Base-by-base conservation (phyloP, 2,113 vertebrate species). In the Muscicapa adusta region DNA sequence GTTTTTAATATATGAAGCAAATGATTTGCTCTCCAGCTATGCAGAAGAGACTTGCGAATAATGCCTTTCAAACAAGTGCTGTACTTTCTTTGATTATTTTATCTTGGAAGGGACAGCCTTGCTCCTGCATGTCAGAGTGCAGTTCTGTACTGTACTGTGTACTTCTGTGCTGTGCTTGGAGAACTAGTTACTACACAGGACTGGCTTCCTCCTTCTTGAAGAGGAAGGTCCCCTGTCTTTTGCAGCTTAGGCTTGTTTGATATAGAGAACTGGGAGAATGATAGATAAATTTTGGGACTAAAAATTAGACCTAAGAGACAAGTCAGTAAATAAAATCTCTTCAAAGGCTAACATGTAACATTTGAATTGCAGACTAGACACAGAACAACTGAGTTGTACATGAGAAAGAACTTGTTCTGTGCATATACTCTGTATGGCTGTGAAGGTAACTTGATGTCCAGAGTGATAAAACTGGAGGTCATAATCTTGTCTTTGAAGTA, bases 391-490 rank as follows among this genome's bases (percentile, higher is more conserved):
- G 48, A 62, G 8, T 18, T 72, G 18, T 62, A 61, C 62, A 18
- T 23, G 24, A 29, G 25, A 80, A 62, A 51, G 33, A 73, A n/a
- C 33, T 90, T 53, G 18, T 10, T 26, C 31, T 66, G 9, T 77
- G 4, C 10, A 8, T 45, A 7, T 45, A 6, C 26, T 36, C 7
- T 71, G 0, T n/a, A 4, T 63, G 47, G 24, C 38, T 3, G 6
- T 70, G 24, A 54, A 22, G 58, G 29, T 54, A 77, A 26, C 48
- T 81, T 67, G 18, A 33, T 80, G 57, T 84, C 73, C 48, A 28
- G 75, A 45, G 53, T 18, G 12, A 24, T 67, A 43, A 36, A 45
- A 14, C 7, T 75, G 43, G 47, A 67, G 40, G 48, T 83, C 0
- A 2, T 56, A 54, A 43, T 78, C 57, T 62, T 67, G 25, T 51